Evolutionary conservation across 2,888 invertebrate species (phyloP).

Genomic region (Leptopilina myrica): DNA sequence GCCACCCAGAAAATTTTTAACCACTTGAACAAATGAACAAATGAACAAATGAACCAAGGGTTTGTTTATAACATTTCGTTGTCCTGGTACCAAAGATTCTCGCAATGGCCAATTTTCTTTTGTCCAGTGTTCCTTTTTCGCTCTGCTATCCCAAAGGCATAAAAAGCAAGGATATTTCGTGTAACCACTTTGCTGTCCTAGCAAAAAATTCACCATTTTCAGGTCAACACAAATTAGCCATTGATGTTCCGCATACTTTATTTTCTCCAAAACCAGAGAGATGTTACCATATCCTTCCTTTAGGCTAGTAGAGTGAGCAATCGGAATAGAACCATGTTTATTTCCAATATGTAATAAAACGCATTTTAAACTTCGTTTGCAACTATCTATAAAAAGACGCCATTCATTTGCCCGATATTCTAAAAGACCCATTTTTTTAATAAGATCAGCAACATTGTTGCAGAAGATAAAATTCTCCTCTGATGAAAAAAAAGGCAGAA

Average conservation of each 20-base stretch:
- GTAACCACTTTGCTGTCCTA: constrained; percentile 42
- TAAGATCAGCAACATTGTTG: constrained; percentile 37
- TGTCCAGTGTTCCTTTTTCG: constrained; percentile 9
- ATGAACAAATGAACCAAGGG: not conserved
- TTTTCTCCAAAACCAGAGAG: not conserved
- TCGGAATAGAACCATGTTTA: constrained; percentile 64
- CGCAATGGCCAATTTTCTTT: constrained; percentile 24
- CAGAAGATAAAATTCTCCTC: constrained; percentile 40
- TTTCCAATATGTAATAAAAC: constrained; percentile 61
- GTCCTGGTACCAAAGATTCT: not conserved
- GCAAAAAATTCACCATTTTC: constrained; percentile 42
- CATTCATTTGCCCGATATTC: constrained; percentile 41
- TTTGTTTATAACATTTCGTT: constrained; percentile 11
- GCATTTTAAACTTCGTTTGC: constrained; percentile 60
- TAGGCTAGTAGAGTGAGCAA: constrained; percentile 57
- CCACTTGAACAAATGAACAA: not conserved
- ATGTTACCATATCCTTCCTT: constrained; percentile 41
- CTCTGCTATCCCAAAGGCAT: constrained; percentile 45
- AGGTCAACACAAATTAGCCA: constrained; percentile 59
- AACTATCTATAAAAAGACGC: constrained; percentile 50
- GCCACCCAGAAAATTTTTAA: constrained; percentile 1
- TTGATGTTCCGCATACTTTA: constrained; percentile 47
- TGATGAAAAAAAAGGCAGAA: constrained; percentile 36
- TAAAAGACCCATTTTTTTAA: constrained; percentile 40
- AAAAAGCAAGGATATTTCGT: constrained; percentile 46